These are phyloP conservation scores for Lates japonicus DNA, from an alignment of 2,797 vertebrate genomes.

Conservation along the genomic window DNA sequence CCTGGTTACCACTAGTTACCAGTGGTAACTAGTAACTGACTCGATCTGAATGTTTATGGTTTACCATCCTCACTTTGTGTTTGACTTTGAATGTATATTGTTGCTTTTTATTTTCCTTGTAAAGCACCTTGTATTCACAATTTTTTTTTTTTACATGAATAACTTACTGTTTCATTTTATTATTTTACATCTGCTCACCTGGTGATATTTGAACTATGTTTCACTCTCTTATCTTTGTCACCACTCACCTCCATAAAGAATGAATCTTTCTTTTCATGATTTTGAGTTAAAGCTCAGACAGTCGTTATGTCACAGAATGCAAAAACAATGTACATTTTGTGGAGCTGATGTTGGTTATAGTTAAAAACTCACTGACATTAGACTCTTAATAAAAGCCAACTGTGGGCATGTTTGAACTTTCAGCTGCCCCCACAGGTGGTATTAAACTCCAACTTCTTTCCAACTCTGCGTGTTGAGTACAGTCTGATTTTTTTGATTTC, in stretches of 20 bases:
- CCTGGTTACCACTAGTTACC: background rate
- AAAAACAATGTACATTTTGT: background rate
- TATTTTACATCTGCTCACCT: conserved; percentile 11
- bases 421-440: conserved; percentile 12
- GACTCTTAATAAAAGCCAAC: background rate
- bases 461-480: background rate
- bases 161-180: background rate
- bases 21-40: background rate
- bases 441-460: conserved; percentile 4
- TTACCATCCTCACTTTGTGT: background rate
- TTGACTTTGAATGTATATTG: background rate
- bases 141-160: background rate
- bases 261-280: background rate
- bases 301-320: background rate
- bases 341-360: background rate
- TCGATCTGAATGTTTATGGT: background rate
- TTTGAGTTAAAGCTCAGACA: background rate
- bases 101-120: background rate
- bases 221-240: background rate
- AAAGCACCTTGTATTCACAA: background rate
- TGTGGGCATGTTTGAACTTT: conserved; percentile 1
- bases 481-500: background rate
- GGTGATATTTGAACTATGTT: conserved; percentile 5
- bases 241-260: background rate
- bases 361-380: background rate